Conservation (phyloP, 2,888 invertebrate genomes). For the Drosophila lacicola region DNA sequence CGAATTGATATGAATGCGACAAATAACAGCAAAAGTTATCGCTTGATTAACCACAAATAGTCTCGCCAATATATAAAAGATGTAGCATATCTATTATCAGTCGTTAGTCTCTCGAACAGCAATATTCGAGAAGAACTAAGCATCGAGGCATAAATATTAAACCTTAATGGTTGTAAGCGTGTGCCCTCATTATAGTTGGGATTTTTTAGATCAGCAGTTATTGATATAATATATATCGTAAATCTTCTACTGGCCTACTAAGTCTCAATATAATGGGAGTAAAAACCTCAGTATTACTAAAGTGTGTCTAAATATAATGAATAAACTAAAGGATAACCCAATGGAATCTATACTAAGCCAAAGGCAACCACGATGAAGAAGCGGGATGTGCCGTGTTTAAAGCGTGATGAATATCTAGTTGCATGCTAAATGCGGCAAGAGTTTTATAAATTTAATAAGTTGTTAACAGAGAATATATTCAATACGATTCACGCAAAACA, state of each 20-base stretch:
- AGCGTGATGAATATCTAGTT: too few species aligned
- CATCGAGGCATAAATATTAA: neutral
- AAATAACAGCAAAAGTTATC: constrained; percentile 13
- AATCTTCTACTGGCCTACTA: constrained; percentile 85
- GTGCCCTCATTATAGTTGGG: constrained; percentile 84
- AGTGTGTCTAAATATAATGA: neutral
- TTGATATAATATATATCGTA: constrained; percentile 56
- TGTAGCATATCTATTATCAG: neutral
- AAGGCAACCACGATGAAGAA: too few species aligned
- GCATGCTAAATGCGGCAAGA: too few species aligned
- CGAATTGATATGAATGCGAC: neutral
- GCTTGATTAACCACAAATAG: constrained; percentile 25
- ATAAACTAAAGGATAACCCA: too few species aligned
- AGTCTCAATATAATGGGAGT: constrained; percentile 85
- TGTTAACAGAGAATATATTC: too few species aligned
- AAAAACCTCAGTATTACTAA: constrained; percentile 59
- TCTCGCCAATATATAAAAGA: constrained; percentile 33
- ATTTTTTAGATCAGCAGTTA: constrained; percentile 86
- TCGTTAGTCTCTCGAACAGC: constrained; percentile 26
- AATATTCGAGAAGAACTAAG: neutral
- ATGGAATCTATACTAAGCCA: too few species aligned
- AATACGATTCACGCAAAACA: too few species aligned
- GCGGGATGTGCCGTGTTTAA: too few species aligned
- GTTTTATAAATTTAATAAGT: too few species aligned
- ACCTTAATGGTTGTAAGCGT: constrained; percentile 7